Evolutionary conservation across 2,888 invertebrate species (phyloP), one percentile per base, ranked within the genome.

Genomic region (Adelphocoris suturalis): DNA sequence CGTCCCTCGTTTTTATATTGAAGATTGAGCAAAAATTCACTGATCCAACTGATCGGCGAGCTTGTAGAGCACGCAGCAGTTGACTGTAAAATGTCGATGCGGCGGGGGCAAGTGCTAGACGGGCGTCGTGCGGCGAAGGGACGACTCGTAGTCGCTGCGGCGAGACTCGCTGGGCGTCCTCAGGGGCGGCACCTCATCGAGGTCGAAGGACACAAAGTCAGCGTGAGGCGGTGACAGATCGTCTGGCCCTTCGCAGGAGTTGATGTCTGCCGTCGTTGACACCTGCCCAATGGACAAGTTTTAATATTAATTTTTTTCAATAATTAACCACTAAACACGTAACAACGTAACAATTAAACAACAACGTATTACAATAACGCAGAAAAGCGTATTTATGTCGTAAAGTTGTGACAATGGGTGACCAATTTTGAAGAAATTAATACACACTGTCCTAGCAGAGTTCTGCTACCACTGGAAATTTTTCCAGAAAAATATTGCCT

Each of bases 181-280:
- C 3, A 89, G 81, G 3, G 90, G 90, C n/a, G 86, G 90, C 92
- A 81, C 94, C 80, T 94, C 95, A 57, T 95, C 96, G 89, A 95
- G 94, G 92, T 96, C 96, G 92, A 96, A 96, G 14, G 96, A 96
- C 80, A 96, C 96, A 92, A 96, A 95, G 92, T 96, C 96, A 91
- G 96, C 96, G 91, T 95, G 95, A 84, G 95, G 94, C 78, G 94
- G 94, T 87, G 95, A 86, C 75, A 86, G 19, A 23, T 86, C 86
- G 0, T 86, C 82, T 4, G 82, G 82, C 9, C 82, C 93, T 91
- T 94, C 94, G 91, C 93, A 93, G 11, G 92, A 92, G 91, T 93
- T 94, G 55, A 95, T 94, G 92, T 95, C 95, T 23, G 95, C 95
- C 46, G 96, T 96, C 61, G 96, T 96, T 90, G 95, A 96, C 91